Evolutionary conservation across 2,888 invertebrate species (phyloP), one percentile per base, ranked within the genome.

Genomic region (Microplitis manilae): DNA sequence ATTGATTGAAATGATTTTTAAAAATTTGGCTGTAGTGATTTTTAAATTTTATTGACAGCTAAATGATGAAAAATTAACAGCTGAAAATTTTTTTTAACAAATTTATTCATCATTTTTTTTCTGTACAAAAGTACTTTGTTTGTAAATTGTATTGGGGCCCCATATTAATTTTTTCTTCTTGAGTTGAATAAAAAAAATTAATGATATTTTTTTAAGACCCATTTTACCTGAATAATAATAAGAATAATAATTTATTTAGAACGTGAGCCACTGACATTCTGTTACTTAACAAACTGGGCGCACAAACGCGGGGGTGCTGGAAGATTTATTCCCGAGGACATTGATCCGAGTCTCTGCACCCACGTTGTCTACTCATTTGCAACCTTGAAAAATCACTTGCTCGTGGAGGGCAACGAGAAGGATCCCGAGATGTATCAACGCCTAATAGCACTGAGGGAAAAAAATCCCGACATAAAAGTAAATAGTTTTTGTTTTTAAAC

Each of bases 211-310:
- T 30, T 30, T 30, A 30, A 2, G 2, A 30, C 30, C 30, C 30
- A 30, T 30, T 30, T 30, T 30, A 30, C 30, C 30, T 2, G 0
- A 30, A 30, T 30, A 30, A 30, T 30, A 30, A 30, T 30, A 30
- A 30, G 2, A 30, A 30, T 30, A 30, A 30, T 30, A 30, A 39
- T 79, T 83, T 84, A 88, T 88, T 1, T 90, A 97, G 97, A 93
- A 82, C 94, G 96, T 64, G 94, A 95, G 70, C 95, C 96, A 0
- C 96, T 96, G 91, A 94, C 97, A 2, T 95, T 98, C 85, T 99
- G 99, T 90, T 98, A 98, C 90, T 93, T 98, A 89, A 98, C 98
- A 1, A 98, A 96, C 85, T 99, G 98, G 98, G 97, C 98, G 0
- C 94, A 96, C 79, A 98, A 98, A 90, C 93, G 98, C 74, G 96